These are phyloP conservation scores for Cecropterus lyciades DNA, from an alignment of 1,140 invertebrate species.

Conservation along the genomic window DNA sequence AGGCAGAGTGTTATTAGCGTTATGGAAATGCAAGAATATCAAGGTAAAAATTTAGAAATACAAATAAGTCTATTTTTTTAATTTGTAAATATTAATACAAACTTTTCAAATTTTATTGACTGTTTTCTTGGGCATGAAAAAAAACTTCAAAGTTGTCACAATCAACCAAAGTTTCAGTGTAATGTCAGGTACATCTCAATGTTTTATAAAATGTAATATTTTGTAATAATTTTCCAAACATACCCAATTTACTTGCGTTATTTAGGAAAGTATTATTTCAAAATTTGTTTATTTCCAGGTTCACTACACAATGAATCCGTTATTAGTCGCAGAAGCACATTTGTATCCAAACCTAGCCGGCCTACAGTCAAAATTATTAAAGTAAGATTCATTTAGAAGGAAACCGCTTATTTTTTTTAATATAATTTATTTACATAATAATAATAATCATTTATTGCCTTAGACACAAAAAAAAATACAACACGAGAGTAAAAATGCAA, in stretches of 20 bases:
- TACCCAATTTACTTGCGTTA: too few relatives aligned
- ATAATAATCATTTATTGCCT: too few relatives aligned
- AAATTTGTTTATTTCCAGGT: conserved; percentile 53
- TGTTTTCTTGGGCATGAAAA: conserved; percentile 36
- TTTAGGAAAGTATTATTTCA: conserved; percentile 6
- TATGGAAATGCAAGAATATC: conserved; percentile 72
- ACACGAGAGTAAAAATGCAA: too few relatives aligned
- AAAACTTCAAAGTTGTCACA: conserved; percentile 59
- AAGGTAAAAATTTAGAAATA: conserved; percentile 40
- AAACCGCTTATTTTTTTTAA: too few relatives aligned
- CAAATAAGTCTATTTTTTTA: too few relatives aligned
- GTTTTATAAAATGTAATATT: conserved; percentile 34
- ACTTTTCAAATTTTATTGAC: conserved; percentile 18
- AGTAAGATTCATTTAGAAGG: conserved; percentile 43
- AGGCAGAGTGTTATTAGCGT: conserved; percentile 74
- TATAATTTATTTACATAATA: too few relatives aligned
- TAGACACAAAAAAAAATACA: too few relatives aligned
- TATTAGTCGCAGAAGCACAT: conserved; percentile 68
- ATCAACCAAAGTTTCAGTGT: conserved; percentile 78
- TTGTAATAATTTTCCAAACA: background rate
- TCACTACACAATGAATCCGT: conserved; percentile 75
- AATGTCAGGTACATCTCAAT: conserved; percentile 71
- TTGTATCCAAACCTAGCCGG: conserved; percentile 68
- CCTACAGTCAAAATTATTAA: conserved; percentile 68
- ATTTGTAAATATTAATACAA: background rate